Evolutionary conservation across 2,113 vertebrate species (phyloP), one percentile per base, ranked within the genome.

Genomic region (Spilogale gracilis): DNA sequence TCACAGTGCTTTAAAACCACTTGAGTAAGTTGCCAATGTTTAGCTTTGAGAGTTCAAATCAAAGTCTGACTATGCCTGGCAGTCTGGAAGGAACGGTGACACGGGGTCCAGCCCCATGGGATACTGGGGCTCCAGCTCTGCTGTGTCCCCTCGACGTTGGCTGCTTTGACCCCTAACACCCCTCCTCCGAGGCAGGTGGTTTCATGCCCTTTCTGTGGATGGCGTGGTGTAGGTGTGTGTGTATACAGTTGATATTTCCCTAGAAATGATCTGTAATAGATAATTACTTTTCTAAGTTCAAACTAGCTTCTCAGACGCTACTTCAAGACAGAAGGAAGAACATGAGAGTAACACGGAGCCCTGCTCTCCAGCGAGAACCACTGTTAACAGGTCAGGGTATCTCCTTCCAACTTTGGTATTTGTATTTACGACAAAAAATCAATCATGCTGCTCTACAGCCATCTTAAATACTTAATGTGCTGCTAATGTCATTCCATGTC

Each of bases 221-320:
- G 65, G 32, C 58, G 48, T 27, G 38, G 43, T 60, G 85, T 45
- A 38, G 50, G 27, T 83, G 67, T 67, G 14, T 81, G 11, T 27
- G 48, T 27, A 12, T 56, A 43, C 30, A 82, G 27, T 1, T 78
- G 87, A 27, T 43, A 32, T 76, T 89, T 94, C 45, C 82, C 71
- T 48, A 60, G 54, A 45, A 96, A 65, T 20, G 25, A 10, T 43
- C 83, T 83, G 5, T 67, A 63, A 78, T 21, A 69, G 89, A 65
- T 94, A n/a, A 45, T 45, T 67, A 58, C 71, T 88, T 96, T 73
- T 81, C 54, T 96, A 67, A 91, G 74, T 50, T 94, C 80, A 79
- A 3, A 61, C n/a, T 14, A 14, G n/a, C 27, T 45, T 88, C 76
- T 69, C 71, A 89, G 58, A 83, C 23, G 87, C 13, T 48, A 32